Percentiles rank a stretch among this genome's conserved stretches.
Conservation (phyloP, 1,140 invertebrate species). For the Araneus ventricosus region DNA sequence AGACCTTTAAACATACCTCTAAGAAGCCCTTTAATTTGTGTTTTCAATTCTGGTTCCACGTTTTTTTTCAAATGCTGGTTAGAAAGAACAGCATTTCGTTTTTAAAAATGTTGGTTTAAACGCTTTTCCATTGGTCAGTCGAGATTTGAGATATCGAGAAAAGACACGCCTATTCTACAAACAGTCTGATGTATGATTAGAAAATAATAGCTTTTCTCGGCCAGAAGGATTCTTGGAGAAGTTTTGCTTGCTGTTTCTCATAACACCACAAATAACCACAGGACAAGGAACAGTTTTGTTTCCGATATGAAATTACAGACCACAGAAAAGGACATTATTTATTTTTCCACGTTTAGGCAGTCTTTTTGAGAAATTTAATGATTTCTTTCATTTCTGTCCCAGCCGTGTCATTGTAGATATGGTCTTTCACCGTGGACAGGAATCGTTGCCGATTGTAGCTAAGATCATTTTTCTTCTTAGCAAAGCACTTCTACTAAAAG, state of each 20-base stretch:
- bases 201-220: neutral
- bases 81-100: neutral
- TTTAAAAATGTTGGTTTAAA: neutral
- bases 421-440: too few relatives aligned
- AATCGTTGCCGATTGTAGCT: too few relatives aligned
- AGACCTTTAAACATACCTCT: neutral
- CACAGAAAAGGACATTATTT: neutral
- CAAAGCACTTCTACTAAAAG: too few relatives aligned
- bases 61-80: neutral
- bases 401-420: too few relatives aligned
- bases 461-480: too few relatives aligned
- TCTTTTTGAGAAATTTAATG: neutral
- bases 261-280: too few relatives aligned
- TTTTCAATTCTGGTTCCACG: neutral
- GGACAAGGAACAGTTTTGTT: neutral
- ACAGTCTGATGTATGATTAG: neutral
- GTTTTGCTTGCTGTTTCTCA: too few relatives aligned
- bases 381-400: neutral
- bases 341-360: neutral
- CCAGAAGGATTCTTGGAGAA: too few relatives aligned
- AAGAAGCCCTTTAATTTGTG: too few relatives aligned
- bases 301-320: neutral
- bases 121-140: neutral
- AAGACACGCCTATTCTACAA: neutral
- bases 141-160: neutral